phyloP scores from a whole-genome alignment of 2,113 vertebrate genomes.

The Acanthochromis polyacanthus region DNA sequence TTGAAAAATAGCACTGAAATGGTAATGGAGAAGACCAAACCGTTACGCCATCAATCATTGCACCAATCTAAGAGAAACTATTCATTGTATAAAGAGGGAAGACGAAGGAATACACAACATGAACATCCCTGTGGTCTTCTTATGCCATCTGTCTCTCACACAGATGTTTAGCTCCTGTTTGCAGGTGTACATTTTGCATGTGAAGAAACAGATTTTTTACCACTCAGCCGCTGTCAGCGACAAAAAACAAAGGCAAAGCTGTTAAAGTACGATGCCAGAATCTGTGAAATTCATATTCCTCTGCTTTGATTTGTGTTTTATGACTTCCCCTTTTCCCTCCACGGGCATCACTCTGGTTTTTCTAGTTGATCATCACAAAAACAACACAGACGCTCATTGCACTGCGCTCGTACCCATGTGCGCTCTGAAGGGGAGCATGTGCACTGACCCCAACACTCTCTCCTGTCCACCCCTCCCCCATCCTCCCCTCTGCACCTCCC shows the following conservation, averaged over 20 bases:
- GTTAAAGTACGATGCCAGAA: accelerated
- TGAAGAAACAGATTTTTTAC: no score
- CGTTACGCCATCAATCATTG: background rate
- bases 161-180: no score
- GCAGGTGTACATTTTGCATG: no score
- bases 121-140: background rate
- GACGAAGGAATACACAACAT: background rate
- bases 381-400: conserved; percentile 37
- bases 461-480: conserved; percentile 56
- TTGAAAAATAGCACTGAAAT: background rate
- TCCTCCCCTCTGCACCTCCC: background rate
- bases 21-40: background rate
- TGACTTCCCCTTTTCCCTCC: background rate
- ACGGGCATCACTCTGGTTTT: conserved; percentile 14
- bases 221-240: no score
- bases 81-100: background rate
- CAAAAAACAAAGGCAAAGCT: no score
- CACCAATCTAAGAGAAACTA: background rate
- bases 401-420: conserved; percentile 36
- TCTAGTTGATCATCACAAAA: conserved; percentile 33
- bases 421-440: conserved; percentile 60
- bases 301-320: conserved; percentile 22
- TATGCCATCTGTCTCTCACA: no score
- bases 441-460: conserved; percentile 70
- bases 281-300: background rate